These are phyloP conservation scores for Enchytraeus crypticus DNA, from an alignment of 2,888 invertebrate species.

Conservation along the genomic window DNA sequence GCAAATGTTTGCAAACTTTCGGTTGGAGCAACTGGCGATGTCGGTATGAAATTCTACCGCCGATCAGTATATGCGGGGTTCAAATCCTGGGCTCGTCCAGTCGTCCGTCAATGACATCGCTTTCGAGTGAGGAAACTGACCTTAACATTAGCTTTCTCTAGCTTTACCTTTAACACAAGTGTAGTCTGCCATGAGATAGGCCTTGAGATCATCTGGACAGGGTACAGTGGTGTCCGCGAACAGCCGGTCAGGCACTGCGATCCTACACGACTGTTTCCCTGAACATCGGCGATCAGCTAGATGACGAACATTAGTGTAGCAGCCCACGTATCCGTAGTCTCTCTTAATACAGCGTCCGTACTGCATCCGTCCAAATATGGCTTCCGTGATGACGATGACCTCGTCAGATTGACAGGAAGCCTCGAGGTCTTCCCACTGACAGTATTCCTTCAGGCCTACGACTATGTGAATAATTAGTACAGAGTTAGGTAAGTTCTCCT, in stretches of 20 bases:
- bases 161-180: slow-evolving; percentile 13
- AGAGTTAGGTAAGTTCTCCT: too few relatives aligned
- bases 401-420: slow-evolving; percentile 10
- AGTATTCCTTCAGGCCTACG: slow-evolving; percentile 8
- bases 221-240: slow-evolving; percentile 4
- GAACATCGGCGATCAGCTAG: slow-evolving; percentile 12
- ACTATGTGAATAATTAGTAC: too few relatives aligned
- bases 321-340: slow-evolving; percentile 13
- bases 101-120: too few relatives aligned
- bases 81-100: background rate
- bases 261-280: slow-evolving; percentile 10
- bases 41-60: too few relatives aligned
- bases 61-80: too few relatives aligned
- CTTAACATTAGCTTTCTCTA: too few relatives aligned
- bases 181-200: slow-evolving; percentile 10
- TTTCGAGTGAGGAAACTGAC: too few relatives aligned
- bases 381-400: slow-evolving; percentile 11
- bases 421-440: slow-evolving; percentile 17
- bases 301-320: slow-evolving; percentile 7
- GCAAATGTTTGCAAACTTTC: too few relatives aligned
- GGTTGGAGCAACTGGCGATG: too few relatives aligned
- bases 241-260: slow-evolving; percentile 10
- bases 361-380: slow-evolving; percentile 15
- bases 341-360: slow-evolving; percentile 5
- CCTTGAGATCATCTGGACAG: slow-evolving; percentile 10